These are phyloP conservation scores for Germaria angustata DNA, from an alignment of 2,888 invertebrate genomes.

Conservation along the genomic window DNA sequence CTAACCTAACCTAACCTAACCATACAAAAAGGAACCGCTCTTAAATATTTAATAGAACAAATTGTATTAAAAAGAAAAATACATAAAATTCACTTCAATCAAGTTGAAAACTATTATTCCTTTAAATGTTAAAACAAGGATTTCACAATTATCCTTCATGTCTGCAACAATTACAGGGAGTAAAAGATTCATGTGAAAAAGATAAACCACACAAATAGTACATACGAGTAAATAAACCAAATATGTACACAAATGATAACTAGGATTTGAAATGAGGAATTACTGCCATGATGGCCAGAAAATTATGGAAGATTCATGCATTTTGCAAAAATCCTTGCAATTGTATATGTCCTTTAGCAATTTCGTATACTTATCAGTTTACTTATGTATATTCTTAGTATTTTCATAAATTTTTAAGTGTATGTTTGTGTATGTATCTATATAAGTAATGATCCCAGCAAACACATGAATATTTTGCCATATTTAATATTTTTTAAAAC, in stretches of 20 bases:
- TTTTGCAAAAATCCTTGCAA: slow-evolving; percentile 15
- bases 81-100: too few relatives aligned
- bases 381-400: slow-evolving; percentile 46
- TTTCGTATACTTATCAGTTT: slow-evolving; percentile 28
- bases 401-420: slow-evolving; percentile 26
- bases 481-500: too few relatives aligned
- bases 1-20: too few relatives aligned
- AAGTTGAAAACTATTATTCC: neutral
- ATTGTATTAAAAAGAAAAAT: too few relatives aligned
- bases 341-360: slow-evolving; percentile 5
- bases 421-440: neutral
- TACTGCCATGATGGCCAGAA: slow-evolving; percentile 46
- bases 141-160: neutral
- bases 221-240: slow-evolving; percentile 8
- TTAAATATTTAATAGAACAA: too few relatives aligned
- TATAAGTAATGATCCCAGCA: neutral
- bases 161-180: neutral
- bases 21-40: too few relatives aligned
- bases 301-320: slow-evolving; percentile 63
- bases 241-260: slow-evolving; percentile 43
- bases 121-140: neutral
- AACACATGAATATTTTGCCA: too few relatives aligned
- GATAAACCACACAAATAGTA: slow-evolving; percentile 8
- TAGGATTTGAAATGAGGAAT: slow-evolving; percentile 42
- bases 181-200: slow-evolving; percentile 9